Conservation (phyloP, 1,140 invertebrate species). For the Bombus superbus region DNA sequence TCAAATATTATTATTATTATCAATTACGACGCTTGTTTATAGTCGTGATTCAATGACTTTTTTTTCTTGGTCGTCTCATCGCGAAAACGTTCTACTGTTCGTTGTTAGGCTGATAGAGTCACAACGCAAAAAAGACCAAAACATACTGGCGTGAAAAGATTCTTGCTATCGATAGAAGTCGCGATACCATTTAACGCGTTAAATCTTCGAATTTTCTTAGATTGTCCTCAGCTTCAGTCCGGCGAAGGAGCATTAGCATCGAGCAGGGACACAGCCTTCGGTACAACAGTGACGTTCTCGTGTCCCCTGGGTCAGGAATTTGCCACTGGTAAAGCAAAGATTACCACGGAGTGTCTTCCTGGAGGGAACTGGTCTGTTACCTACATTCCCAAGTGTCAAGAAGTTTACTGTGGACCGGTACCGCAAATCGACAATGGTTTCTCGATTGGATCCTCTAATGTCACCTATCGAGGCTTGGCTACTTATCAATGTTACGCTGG, state of each 20-base stretch:
- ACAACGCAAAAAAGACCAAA: too few relatives aligned
- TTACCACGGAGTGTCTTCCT: constrained; percentile 92
- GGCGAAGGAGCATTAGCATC: constrained; percentile 94
- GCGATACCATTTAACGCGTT: too few relatives aligned
- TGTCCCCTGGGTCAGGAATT: constrained; percentile 98
- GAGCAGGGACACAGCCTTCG: constrained; percentile 95
- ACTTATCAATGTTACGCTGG: constrained; percentile 98
- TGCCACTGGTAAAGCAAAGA: constrained; percentile 92
- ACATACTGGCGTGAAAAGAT: too few relatives aligned
- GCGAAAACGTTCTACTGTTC: too few relatives aligned
- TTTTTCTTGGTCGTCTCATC: too few relatives aligned
- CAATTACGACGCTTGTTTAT: too few relatives aligned
- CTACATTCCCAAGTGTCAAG: constrained; percentile 97
- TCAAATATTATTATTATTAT: neutral
- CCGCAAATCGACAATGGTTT: constrained; percentile 99
- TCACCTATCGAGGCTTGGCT: constrained; percentile 95
- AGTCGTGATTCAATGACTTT: too few relatives aligned
- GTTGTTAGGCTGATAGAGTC: too few relatives aligned
- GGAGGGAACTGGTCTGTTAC: constrained; percentile 96
- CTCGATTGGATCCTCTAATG: constrained; percentile 96
- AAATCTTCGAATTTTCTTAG: constrained; percentile 80
- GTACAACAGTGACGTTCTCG: constrained; percentile 93
- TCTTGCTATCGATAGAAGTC: too few relatives aligned
- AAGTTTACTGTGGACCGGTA: constrained; percentile 98
- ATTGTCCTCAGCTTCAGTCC: constrained; percentile 93